These are phyloP conservation scores for Castor canadensis DNA, from an alignment of 2,113 vertebrate species.

Conservation along the genomic window DNA sequence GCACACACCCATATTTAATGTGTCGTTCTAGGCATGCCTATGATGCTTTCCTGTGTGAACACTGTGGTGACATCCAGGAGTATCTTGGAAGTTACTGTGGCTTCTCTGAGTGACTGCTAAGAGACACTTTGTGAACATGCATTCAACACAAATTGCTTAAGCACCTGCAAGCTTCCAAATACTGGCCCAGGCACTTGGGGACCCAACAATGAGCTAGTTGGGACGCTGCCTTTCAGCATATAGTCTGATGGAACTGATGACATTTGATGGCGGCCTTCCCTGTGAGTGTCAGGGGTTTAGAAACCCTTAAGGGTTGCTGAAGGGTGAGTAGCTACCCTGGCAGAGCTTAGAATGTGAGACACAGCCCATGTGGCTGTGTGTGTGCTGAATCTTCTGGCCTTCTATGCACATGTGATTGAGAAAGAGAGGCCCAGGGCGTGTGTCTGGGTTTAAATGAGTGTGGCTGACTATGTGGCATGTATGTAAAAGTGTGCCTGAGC, in stretches of 20 bases:
- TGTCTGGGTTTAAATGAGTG: background rate
- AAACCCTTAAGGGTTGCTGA: background rate
- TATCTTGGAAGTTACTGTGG: background rate
- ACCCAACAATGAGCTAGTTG: background rate
- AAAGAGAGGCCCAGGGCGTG: background rate
- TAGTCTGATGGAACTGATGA: background rate
- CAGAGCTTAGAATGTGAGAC: background rate
- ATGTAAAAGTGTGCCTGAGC: background rate
- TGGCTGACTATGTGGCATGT: background rate
- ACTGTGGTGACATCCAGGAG: background rate
- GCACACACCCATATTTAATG: background rate
- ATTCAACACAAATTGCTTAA: background rate
- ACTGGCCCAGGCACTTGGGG: background rate
- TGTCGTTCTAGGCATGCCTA: background rate
- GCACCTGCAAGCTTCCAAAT: background rate
- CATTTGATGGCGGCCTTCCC: background rate
- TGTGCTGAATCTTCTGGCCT: background rate
- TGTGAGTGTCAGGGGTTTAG: background rate
- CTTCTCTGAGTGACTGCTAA: background rate
- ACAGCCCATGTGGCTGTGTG: background rate
- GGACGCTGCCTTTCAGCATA: background rate
- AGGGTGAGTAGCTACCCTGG: background rate
- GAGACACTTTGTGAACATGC: background rate
- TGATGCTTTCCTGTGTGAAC: background rate
- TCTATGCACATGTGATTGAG: background rate